Evolutionary conservation across 2,113 vertebrate species (phyloP), one percentile per base, ranked within the genome.

Genomic region (Colinus virginianus): DNA sequence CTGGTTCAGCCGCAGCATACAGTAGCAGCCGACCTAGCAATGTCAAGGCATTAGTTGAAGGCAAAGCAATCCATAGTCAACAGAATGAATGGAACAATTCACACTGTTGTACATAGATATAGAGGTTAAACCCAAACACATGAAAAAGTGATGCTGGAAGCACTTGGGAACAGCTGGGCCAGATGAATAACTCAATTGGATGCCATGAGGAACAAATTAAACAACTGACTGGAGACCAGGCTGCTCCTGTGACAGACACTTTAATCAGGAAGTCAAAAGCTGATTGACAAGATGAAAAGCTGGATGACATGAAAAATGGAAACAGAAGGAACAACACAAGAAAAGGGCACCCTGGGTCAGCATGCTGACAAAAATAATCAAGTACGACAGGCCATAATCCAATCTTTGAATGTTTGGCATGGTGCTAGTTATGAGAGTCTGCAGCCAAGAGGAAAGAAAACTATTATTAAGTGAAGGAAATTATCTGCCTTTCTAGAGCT

Each of bases 221-320:
- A 98, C 97, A 98, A 98, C 95, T 97, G 98, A 98, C 97, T 97
- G 96, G 96, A 97, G 97, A 97, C 97, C 96, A 94, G 96, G 95
- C 97, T 97, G 97, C 97, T 97, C 92, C 96, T 97, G 98, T 98
- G 98, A 98, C 98, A 98, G 98, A 98, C 97, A 98, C 98, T 98
- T 98, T 98, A 98, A 98, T 98, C 98, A 98, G 98, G 97, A 98
- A 98, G 98, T 98, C 98, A 98, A 97, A 98, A 98, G 97, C 98
- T 98, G 98, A 98, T 98, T 98, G 98, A 98, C 98, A 98, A 98
- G 98, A 98, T 98, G 98, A 98, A 98, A 98, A 98, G 98, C 97
- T 98, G 97, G 97, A 98, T 98, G 98, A 98, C 98, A 98, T 98
- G 98, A 98, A 98, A 98, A 98, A 98, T 98, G 97, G 98, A 98